Base-by-base conservation (phyloP, 2,888 invertebrate species). In the Hyalella azteca region DNA sequence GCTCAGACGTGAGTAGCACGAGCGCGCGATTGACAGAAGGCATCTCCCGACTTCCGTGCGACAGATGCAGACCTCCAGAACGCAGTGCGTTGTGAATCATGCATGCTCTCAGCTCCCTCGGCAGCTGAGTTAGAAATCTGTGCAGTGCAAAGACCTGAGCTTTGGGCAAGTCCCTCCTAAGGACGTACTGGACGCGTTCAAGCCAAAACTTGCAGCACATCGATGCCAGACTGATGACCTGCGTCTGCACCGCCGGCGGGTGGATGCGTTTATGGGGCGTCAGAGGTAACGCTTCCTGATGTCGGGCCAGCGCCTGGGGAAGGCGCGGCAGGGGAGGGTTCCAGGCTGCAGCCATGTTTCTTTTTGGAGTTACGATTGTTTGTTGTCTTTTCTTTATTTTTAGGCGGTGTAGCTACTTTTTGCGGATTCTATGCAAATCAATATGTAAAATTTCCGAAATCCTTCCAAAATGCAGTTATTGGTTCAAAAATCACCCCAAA, bases 201-300 rank as follows among this genome's bases (percentile, higher is more conserved):
- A 83, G 75, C 83, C 83, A 83, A 39, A 75, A 83, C 59, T 83
- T 83, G 54, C 81, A 75, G 79, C 83, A 83, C 83, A 83, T 83
- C 11, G 79, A 60, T 41, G 78, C 80, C 39, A 83, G 60, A 19
- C 73, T 73, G 40, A 83, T 83, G 15, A 83, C 78, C 13, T 48
- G 73, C 0, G 78, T 26, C 2, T 66, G 45, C 50, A 83, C 81
- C 11, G 66, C 49, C 9, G 83, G 81, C 1, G 78, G 81, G 1
- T 79, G 83, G 9, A 41, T 75, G 11, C 36, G 49, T 3, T 39
- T 50, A 45, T 79, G 45, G 36, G 83, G 81, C 11, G 80, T 36
- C 41, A 83, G 77, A 2, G 83, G 83, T 13, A 73, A 60, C 1
- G 80, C 76, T 66, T 83, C 83, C 77, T 83, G 83, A 50, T 83